Evolutionary conservation across 2,113 vertebrate species (phyloP).

Genomic region (Hemiscyllium ocellatum): DNA sequence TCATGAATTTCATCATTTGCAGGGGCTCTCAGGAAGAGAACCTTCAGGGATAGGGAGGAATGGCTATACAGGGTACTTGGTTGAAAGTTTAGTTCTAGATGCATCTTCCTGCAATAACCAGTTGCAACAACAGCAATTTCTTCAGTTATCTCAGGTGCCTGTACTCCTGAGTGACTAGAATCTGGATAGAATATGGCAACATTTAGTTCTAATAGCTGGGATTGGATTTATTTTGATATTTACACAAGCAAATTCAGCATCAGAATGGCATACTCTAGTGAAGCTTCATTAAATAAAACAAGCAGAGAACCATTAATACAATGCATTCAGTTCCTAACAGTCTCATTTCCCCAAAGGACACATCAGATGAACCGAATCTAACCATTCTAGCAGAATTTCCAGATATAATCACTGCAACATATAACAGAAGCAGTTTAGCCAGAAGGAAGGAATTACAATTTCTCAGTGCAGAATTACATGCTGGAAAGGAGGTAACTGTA

Average conservation of each 20-base stretch:
- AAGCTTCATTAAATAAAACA: not conserved
- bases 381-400: not conserved
- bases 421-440: not conserved
- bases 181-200: not conserved
- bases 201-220: not conserved
- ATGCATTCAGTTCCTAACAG: not conserved
- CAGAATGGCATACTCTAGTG: not conserved
- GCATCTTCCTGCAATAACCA: not conserved
- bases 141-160: not conserved
- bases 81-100: too few species aligned
- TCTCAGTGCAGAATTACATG: not conserved
- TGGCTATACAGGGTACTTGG: too few species aligned
- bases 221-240: not conserved
- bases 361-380: not conserved
- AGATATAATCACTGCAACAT: not conserved
- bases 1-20: too few species aligned
- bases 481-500: not conserved
- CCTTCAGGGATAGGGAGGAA: too few species aligned
- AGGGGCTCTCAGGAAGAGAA: too few species aligned
- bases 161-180: too few species aligned
- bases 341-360: conserved; percentile 21
- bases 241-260: not conserved
- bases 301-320: not conserved
- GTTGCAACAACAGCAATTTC: not conserved
- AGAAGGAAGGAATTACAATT: not conserved